These are phyloP conservation scores for Paralichthys olivaceus DNA, from an alignment of 2,113 vertebrate genomes.

Conservation along the genomic window DNA sequence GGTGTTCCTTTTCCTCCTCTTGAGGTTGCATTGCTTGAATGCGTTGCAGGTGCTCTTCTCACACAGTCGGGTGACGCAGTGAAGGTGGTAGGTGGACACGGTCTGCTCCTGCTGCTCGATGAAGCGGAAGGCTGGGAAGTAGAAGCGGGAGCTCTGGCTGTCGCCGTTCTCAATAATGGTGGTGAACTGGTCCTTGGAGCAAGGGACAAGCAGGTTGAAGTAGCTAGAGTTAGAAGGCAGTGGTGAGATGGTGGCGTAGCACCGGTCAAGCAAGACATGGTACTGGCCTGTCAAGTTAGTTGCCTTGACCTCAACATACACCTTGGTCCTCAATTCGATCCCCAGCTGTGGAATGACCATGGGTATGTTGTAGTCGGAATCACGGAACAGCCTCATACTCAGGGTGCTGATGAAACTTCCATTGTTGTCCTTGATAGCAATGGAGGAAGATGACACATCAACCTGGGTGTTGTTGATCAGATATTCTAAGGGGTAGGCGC, in stretches of 20 bases:
- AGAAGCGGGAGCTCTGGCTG: slow-evolving; percentile 78
- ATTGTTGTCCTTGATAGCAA: slow-evolving; percentile 80
- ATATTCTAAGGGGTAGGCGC: slow-evolving; percentile 81
- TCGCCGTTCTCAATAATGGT: slow-evolving; percentile 77
- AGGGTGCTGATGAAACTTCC: slow-evolving; percentile 84
- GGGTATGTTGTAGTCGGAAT: slow-evolving; percentile 42
- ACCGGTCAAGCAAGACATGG: slow-evolving; percentile 81
- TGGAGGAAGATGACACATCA: slow-evolving; percentile 76
- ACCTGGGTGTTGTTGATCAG: slow-evolving; percentile 83
- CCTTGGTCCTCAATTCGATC: slow-evolving; percentile 73
- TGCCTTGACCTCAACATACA: slow-evolving; percentile 82
- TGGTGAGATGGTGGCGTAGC: slow-evolving; percentile 78
- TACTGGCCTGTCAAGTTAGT: slow-evolving; percentile 82
- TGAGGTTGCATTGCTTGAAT: slow-evolving; percentile 75
- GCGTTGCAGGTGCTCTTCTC: slow-evolving; percentile 74
- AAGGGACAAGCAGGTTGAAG: slow-evolving; percentile 83
- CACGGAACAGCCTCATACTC: slow-evolving; percentile 72
- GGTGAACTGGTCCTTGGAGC: slow-evolving; percentile 70
- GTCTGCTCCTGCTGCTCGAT: slow-evolving; percentile 80
- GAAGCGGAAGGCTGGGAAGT: slow-evolving; percentile 83
- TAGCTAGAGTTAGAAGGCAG: slow-evolving; percentile 71
- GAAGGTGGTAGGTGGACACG: slow-evolving; percentile 82
- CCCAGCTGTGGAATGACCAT: slow-evolving; percentile 69
- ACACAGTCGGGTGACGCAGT: slow-evolving; percentile 80
- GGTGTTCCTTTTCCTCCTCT: slow-evolving; percentile 54